These are phyloP conservation scores for Decapterus maruadsi DNA, from an alignment of 2,797 vertebrate species.

Conservation along the genomic window DNA sequence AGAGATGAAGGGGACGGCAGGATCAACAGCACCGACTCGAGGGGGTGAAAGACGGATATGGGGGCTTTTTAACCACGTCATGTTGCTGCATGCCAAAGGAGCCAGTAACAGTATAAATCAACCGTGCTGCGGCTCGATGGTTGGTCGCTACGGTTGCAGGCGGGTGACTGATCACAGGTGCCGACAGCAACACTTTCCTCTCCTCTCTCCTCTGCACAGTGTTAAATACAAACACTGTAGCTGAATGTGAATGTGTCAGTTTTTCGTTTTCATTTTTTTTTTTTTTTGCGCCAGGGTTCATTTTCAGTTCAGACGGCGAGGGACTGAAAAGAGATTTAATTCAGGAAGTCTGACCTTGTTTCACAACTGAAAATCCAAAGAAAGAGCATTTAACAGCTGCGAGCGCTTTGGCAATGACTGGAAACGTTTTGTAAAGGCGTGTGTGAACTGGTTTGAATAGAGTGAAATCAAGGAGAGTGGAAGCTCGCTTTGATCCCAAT, in stretches of 20 bases:
- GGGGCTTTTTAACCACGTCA: slow-evolving; percentile 54
- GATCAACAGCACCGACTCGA: slow-evolving; percentile 24
- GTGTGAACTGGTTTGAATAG: neutral
- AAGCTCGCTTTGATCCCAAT: neutral
- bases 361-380: neutral
- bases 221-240: slow-evolving; percentile 39
- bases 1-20: slow-evolving; percentile 35
- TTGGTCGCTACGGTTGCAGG: slow-evolving; percentile 32
- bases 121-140: slow-evolving; percentile 16
- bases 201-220: neutral
- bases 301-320: slow-evolving; percentile 11
- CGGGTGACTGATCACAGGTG: slow-evolving; percentile 67
- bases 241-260: slow-evolving; percentile 10
- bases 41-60: slow-evolving; percentile 34
- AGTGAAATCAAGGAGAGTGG: neutral
- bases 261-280: neutral
- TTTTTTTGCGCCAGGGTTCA: slow-evolving; percentile 3
- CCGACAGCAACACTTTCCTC: slow-evolving; percentile 21
- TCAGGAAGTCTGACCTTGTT: slow-evolving; percentile 27
- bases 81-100: slow-evolving; percentile 62
- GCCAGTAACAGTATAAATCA: slow-evolving; percentile 59
- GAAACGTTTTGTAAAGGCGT: neutral
- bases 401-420: neutral
- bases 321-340: slow-evolving; percentile 5
- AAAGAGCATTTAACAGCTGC: neutral